phyloP scores from a whole-genome alignment of 2,888 invertebrate genomes.

The Hipparchia semele region DNA sequence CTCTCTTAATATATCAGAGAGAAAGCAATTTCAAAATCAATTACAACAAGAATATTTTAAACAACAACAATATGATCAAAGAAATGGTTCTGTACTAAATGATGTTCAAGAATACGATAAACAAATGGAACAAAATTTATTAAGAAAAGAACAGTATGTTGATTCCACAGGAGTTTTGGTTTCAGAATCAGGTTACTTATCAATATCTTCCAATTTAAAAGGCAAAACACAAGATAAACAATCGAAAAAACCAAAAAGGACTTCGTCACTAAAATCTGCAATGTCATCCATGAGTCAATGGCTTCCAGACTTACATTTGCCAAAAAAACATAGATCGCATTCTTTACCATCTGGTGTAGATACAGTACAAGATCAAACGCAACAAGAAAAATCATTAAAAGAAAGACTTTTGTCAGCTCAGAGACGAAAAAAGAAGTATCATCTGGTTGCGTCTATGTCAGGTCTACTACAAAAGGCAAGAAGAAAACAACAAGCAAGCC shows the following conservation, averaged over 20 bases:
- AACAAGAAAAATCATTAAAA: constrained; percentile 75
- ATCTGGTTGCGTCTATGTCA: constrained; percentile 92
- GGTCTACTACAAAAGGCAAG: constrained; percentile 94
- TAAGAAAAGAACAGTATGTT: constrained; percentile 72
- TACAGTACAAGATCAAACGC: constrained; percentile 71
- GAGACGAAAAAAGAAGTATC: constrained; percentile 90
- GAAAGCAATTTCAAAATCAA: constrained; percentile 81
- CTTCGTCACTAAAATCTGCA: constrained; percentile 89
- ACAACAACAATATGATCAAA: constrained; percentile 81
- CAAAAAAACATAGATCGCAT: constrained; percentile 90
- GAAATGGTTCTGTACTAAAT: constrained; percentile 70
- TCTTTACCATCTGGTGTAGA: constrained; percentile 90
- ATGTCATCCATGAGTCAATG: constrained; percentile 92
- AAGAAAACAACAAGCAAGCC: constrained; percentile 83
- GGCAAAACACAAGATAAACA: constrained; percentile 79
- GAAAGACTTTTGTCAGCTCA: constrained; percentile 76
- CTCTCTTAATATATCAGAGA: constrained; percentile 81
- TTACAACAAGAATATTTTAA: constrained; percentile 80
- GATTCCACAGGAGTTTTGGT: constrained; percentile 84
- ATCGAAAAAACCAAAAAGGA: constrained; percentile 86
- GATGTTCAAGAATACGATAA: constrained; percentile 67
- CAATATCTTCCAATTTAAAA: constrained; percentile 87
- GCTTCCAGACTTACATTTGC: constrained; percentile 91
- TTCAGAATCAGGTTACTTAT: constrained; percentile 90
- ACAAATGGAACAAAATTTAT: constrained; percentile 63